phyloP scores from a whole-genome alignment of 2,113 vertebrate genomes.

The Corythornis cristatus region DNA sequence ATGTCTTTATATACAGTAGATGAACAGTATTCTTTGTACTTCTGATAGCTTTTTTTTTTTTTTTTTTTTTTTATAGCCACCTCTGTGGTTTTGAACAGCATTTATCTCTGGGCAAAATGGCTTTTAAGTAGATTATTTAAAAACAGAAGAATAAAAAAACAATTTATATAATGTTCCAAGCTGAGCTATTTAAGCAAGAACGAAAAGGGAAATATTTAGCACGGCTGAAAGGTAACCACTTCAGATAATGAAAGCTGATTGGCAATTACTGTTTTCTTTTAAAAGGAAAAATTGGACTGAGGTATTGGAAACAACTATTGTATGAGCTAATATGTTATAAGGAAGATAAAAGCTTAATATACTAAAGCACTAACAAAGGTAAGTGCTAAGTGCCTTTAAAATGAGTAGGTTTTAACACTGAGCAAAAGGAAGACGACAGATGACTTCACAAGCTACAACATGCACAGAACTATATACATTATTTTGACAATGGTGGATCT shows the following conservation, averaged over 20 bases:
- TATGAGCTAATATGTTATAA: background rate
- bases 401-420: background rate
- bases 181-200: background rate
- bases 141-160: background rate
- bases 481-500: background rate
- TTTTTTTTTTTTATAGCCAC: background rate
- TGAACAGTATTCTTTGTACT: conserved; percentile 6
- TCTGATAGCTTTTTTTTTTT: background rate
- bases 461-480: accelerated
- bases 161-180: background rate
- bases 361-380: background rate
- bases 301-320: background rate
- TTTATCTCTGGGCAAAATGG: background rate
- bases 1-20: background rate
- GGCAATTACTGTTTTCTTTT: background rate
- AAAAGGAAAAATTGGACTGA: background rate
- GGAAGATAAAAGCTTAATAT: background rate
- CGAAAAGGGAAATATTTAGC: conserved; percentile 1
- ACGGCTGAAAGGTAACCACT: background rate
- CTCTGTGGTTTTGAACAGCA: conserved; percentile 6
- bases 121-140: conserved; percentile 32
- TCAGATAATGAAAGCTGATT: background rate
- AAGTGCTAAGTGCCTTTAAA: background rate
- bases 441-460: background rate
- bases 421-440: background rate